Evolutionary conservation across 2,888 invertebrate genomes (phyloP), one percentile per base, ranked within the genome.

Genomic region (Mythimna albipuncta): DNA sequence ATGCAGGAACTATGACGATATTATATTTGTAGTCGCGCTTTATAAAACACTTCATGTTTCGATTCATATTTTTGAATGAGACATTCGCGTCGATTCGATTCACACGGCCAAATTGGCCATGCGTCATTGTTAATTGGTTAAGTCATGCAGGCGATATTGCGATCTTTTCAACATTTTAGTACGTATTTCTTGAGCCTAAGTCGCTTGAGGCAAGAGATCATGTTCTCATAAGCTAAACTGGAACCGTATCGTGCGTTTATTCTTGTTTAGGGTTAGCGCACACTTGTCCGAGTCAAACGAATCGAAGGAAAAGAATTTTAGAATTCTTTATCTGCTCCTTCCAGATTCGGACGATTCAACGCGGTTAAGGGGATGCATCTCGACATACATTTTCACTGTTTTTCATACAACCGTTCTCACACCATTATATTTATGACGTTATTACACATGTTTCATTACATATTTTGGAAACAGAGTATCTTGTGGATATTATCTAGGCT

Each of bases 1-100:
- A 81, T 64, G 59, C 52, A 75, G 82, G 73, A 79, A 79, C 79
- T 70, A 64, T 58, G 58, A 69, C 47, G 47, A 77, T 64, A 74
- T 73, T 66, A 64, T 71, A 72, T 71, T 72, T 65, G 63, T 26
- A 66, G 26, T 67, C 52, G 35, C 32, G 67, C 44, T 69, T 70
- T n/a, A 68, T 19, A 57, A 57, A 72, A 79, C 59, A 62, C n/a
- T 64, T 57, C 63, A 77, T 77, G 64, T 77, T 77, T 66, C 52
- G 62, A 65, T 62, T 62, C 52, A 32, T 65, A 72, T 72, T 77
- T 72, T 73, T 73, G 66, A 66, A 66, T 54, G 73, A 77, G 57
- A 73, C 73, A 50, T 79, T 72, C 61, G 61, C 61, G 41, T 50
- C 41, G 21, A 66, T 54, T 66, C 54, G 50, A 52, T 79, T 77